These are phyloP conservation scores for Pipistrellus pygmaeus DNA, from an alignment of 2,797 vertebrate species.

Conservation along the genomic window DNA sequence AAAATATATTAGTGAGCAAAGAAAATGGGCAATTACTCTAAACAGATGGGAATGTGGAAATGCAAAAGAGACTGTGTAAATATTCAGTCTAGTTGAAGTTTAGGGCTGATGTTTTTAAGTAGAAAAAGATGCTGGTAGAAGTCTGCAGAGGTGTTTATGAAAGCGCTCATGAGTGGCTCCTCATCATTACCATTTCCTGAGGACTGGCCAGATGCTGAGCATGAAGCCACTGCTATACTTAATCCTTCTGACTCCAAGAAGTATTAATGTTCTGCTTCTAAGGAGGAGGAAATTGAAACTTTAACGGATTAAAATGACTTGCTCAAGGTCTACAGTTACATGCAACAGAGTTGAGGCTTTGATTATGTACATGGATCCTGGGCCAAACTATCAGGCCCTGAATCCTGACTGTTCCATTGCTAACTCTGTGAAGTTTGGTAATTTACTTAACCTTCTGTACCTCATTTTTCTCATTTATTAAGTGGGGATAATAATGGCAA, in stretches of 20 bases:
- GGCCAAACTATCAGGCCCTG: background rate
- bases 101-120: background rate
- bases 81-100: background rate
- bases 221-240: background rate
- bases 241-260: background rate
- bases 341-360: background rate
- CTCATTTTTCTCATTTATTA: background rate
- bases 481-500: background rate
- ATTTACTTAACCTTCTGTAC: background rate
- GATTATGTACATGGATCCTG: background rate
- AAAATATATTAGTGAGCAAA: background rate
- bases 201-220: background rate
- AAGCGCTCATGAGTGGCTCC: background rate
- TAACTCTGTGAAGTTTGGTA: background rate
- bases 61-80: background rate
- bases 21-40: background rate
- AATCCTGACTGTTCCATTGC: background rate
- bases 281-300: background rate
- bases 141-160: background rate
- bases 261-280: background rate
- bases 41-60: background rate
- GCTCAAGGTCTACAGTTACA: background rate
- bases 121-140: background rate
- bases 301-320: background rate
- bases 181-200: constrained; percentile 9